Base-by-base conservation (phyloP, 2,797 vertebrate species). In the Oreonectes daqikongensis region DNA sequence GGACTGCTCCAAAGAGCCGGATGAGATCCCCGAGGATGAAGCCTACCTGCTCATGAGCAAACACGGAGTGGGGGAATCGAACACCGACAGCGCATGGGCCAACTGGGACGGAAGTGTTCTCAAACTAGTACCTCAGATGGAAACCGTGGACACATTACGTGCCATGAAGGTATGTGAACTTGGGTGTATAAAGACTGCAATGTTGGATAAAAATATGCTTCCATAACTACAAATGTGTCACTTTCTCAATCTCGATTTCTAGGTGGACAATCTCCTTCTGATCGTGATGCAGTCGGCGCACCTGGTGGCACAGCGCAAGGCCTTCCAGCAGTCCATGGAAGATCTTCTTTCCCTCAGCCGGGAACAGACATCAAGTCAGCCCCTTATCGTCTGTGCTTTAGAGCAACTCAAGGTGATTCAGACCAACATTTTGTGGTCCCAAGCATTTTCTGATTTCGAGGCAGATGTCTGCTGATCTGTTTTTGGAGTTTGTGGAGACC, bases 351-450 rank as follows among this genome's bases (percentile, higher is more conserved):
- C 93, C n/a, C 91, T 99, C 1, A 92, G 88, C 81, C 93, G 96
- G 40, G 98, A 99, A 72, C 98, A 99, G 88, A 99, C 98, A 1
- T 99, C 98, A n/a, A 99, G 97, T 79, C 96, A 99, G 84, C 97
- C 96, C 1, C 88, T 98, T 77, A 96, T 98, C 0, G 96, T 97
- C n/a, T 91, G 89, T 38, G 96, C 96, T 76, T 86, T 99, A 48
- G 95, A 97, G 70, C 95, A 98, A 85, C 94, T 99, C 8, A 99
- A 99, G 95, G 98, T 98, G 78, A 65, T 48, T 1, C 4, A 66
- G 0, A 6, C 1, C 6, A 22, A n/a, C 10, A 63, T 22, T n/a
- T n/a, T n/a, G n/a, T n/a, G n/a, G n/a, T n/a, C n/a, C n/a, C n/a
- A n/a, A n/a, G n/a, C n/a, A n/a, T n/a, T 52, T 53, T 59, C 44